phyloP scores from a whole-genome alignment of 2,113 vertebrate species.

The Lasiurus borealis region DNA sequence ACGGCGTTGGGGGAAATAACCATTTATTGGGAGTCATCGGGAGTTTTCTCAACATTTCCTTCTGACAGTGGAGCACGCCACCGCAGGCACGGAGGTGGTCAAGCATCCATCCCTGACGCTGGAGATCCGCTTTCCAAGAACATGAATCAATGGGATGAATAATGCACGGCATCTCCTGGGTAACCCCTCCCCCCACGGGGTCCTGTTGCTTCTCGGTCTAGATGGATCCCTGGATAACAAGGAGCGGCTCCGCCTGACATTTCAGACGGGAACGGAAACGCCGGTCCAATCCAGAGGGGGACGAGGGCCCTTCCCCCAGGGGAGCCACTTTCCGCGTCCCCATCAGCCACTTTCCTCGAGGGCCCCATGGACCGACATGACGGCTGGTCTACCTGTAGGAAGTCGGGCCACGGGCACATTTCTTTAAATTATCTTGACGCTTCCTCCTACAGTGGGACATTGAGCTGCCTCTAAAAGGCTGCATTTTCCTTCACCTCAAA shows the following conservation, averaged over 20 bases:
- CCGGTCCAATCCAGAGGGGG: slow-evolving; percentile 45
- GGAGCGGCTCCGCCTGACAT: slow-evolving; percentile 22
- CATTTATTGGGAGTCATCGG: background rate
- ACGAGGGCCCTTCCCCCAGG: background rate
- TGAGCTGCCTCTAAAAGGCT: background rate
- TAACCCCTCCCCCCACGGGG: slow-evolving; percentile 82
- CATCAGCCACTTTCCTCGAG: background rate
- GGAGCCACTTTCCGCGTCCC: background rate
- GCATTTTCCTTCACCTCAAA: background rate
- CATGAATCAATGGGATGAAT: slow-evolving; percentile 88
- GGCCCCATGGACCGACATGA: background rate
- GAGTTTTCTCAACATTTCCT: background rate
- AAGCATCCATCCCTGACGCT: background rate
- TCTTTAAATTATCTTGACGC: background rate
- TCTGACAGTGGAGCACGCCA: background rate
- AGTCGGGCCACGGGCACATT: background rate
- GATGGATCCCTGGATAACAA: slow-evolving; percentile 87
- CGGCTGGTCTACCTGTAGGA: background rate
- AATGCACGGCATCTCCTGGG: slow-evolving; percentile 85
- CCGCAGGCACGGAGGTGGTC: background rate
- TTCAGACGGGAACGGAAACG: slow-evolving; percentile 56
- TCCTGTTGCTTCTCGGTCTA: slow-evolving; percentile 89
- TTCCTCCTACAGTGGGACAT: background rate
- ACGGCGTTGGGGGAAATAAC: background rate
- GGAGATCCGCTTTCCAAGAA: slow-evolving; percentile 66